Conservation (phyloP, 2,888 invertebrate genomes). For the Mesorhabditis belari region DNA sequence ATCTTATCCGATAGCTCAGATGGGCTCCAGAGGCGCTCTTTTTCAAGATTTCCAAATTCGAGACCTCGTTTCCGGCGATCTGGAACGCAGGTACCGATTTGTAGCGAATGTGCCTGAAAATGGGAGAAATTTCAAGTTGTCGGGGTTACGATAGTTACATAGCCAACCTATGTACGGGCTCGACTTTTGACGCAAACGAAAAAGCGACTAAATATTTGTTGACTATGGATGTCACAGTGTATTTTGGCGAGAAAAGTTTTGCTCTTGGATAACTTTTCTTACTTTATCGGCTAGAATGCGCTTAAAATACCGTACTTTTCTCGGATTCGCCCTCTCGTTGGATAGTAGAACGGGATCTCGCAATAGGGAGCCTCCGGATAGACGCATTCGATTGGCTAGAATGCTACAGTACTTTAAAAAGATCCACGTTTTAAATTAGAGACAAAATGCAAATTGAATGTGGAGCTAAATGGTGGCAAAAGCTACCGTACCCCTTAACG, state of each 20-base stretch:
- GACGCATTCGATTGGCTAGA: slow-evolving; percentile 9
- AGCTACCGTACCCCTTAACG: too few species aligned
- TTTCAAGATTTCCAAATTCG: background rate
- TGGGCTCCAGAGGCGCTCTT: background rate
- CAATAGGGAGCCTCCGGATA: slow-evolving; percentile 29
- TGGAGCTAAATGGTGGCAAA: too few species aligned
- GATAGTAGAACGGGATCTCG: slow-evolving; percentile 34
- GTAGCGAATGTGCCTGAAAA: background rate
- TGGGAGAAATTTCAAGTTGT: background rate
- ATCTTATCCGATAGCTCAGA: background rate
- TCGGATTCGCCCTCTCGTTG: slow-evolving; percentile 22
- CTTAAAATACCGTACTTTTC: slow-evolving; percentile 9
- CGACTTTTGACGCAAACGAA: too few species aligned
- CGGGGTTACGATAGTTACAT: too few species aligned
- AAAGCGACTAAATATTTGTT: too few species aligned
- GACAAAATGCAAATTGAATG: too few species aligned
- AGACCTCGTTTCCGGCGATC: background rate
- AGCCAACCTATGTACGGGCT: too few species aligned
- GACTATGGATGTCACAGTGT: too few species aligned
- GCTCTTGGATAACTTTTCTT: slow-evolving; percentile 5
- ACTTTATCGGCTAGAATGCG: slow-evolving; percentile 9
- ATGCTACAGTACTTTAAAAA: slow-evolving; percentile 8
- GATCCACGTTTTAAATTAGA: background rate
- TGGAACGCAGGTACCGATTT: background rate
- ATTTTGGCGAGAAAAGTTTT: too few species aligned